Conservation (phyloP, 2,888 invertebrate species). For the Abrostola triplasia region DNA sequence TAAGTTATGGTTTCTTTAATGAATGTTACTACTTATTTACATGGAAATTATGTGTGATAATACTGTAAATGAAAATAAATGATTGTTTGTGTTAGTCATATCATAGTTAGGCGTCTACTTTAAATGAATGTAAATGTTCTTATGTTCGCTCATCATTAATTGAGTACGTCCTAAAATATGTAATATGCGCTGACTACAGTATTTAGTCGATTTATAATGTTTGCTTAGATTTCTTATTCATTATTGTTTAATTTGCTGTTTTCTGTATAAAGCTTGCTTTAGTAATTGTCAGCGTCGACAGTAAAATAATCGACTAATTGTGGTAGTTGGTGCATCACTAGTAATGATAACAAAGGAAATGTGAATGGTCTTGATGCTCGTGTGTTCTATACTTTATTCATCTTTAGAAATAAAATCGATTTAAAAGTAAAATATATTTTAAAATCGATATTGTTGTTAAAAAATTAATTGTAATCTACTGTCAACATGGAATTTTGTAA, state of each 20-base stretch:
- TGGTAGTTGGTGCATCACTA: slow-evolving; percentile 42
- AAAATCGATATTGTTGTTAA: too few species aligned
- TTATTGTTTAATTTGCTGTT: slow-evolving; percentile 14
- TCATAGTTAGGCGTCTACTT: slow-evolving; percentile 65
- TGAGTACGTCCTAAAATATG: slow-evolving; percentile 69
- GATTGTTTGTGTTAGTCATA: slow-evolving; percentile 70
- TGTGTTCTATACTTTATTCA: slow-evolving; percentile 36
- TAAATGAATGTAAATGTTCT: slow-evolving; percentile 53
- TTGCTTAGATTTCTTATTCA: slow-evolving; percentile 11
- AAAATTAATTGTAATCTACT: too few species aligned
- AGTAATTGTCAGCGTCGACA: slow-evolving; percentile 7
- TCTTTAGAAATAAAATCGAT: not conserved
- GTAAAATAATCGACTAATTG: slow-evolving; percentile 25
- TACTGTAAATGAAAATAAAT: slow-evolving; percentile 59
- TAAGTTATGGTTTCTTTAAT: slow-evolving; percentile 29
- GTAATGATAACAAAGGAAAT: slow-evolving; percentile 28
- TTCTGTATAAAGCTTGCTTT: slow-evolving; percentile 36
- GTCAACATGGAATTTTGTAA: too few species aligned
- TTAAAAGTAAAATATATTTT: too few species aligned
- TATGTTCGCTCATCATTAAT: slow-evolving; percentile 68
- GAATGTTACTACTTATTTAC: slow-evolving; percentile 40
- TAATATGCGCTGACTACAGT: slow-evolving; percentile 46
- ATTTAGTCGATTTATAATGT: slow-evolving; percentile 22
- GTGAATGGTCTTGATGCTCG: slow-evolving; percentile 29
- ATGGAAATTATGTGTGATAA: slow-evolving; percentile 71